These are phyloP conservation scores for Sphyrna mokarran DNA, from an alignment of 2,113 vertebrate species.

Conservation along the genomic window DNA sequence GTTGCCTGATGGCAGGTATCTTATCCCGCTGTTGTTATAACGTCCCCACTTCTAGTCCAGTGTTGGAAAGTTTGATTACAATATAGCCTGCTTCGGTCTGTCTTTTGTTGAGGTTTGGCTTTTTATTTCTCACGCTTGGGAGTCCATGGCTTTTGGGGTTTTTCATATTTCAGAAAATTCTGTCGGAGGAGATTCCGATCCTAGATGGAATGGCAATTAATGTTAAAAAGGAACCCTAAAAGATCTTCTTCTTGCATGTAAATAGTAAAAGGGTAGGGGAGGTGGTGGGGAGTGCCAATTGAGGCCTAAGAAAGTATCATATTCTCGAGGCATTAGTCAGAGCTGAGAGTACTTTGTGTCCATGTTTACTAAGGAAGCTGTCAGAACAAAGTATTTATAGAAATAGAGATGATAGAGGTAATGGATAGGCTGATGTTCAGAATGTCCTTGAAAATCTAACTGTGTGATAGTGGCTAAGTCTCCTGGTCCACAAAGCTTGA, in stretches of 20 bases:
- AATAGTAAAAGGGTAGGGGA: background rate
- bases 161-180: too few relatives aligned
- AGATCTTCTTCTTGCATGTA: background rate
- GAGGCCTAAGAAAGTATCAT: background rate
- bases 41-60: too few relatives aligned
- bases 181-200: too few relatives aligned
- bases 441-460: background rate
- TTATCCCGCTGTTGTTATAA: too few relatives aligned
- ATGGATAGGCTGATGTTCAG: background rate
- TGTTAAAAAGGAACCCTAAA: background rate
- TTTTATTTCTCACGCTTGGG: too few relatives aligned
- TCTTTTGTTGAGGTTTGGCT: too few relatives aligned
- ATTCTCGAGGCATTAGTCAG: background rate
- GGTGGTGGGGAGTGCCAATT: too few relatives aligned
- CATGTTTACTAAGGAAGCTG: background rate
- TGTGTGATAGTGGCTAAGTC: background rate
- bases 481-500: background rate
- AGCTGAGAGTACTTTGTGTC: background rate
- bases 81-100: too few relatives aligned
- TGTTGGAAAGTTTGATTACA: too few relatives aligned
- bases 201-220: background rate
- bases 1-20: too few relatives aligned
- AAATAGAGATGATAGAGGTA: background rate
- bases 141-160: too few relatives aligned
- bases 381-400: background rate